These are phyloP conservation scores for Hycleus phaleratus DNA, from an alignment of 1,140 invertebrate genomes.

Conservation along the genomic window DNA sequence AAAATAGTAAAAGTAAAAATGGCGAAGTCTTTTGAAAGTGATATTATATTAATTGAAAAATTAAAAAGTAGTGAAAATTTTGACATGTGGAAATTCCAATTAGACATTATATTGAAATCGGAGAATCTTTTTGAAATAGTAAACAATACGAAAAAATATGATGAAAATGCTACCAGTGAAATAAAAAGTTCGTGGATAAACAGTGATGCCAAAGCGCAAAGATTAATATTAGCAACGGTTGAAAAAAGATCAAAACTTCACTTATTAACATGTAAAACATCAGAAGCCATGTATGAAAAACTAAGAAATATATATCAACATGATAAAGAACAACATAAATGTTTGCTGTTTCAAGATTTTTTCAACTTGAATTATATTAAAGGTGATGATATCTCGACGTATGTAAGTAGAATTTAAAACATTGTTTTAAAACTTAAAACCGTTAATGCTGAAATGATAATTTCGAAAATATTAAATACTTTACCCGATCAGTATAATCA, in stretches of 20 bases:
- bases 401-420: slow-evolving; percentile 20
- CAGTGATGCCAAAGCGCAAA: slow-evolving; percentile 21
- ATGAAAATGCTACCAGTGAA: too few species aligned
- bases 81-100: too few species aligned
- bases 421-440: slow-evolving; percentile 20
- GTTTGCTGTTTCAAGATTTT: slow-evolving; percentile 34
- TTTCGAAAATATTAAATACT: slow-evolving; percentile 30
- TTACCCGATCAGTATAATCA: slow-evolving; percentile 22
- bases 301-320: slow-evolving; percentile 32
- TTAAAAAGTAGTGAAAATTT: too few species aligned
- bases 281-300: slow-evolving; percentile 37
- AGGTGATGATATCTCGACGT: slow-evolving; percentile 16
- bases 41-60: too few species aligned
- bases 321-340: slow-evolving; percentile 4
- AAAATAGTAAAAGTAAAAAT: too few species aligned
- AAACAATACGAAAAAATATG: too few species aligned
- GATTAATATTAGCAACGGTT: slow-evolving; percentile 25
- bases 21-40: too few species aligned
- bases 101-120: too few species aligned
- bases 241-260: slow-evolving; percentile 30
- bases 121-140: too few species aligned
- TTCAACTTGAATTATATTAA: slow-evolving; percentile 21
- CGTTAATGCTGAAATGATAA: slow-evolving; percentile 23
- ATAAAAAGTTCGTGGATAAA: slow-evolving; percentile 9
- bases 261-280: slow-evolving; percentile 30